phyloP scores from a whole-genome alignment of 2,888 invertebrate genomes.

The Labia minor region DNA sequence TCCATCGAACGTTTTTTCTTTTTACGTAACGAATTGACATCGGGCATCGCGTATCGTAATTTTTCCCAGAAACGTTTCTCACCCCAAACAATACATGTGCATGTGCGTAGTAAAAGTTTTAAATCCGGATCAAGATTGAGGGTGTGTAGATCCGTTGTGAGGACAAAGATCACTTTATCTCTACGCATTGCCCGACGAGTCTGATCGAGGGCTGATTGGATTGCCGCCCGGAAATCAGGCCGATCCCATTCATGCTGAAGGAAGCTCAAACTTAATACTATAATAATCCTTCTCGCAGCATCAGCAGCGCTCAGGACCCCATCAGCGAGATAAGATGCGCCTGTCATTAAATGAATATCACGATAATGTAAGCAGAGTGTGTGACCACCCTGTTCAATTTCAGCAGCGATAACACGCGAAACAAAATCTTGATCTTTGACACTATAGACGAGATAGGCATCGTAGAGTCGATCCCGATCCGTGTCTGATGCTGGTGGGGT shows the following conservation, averaged over 20 bases:
- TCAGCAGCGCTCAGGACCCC: constrained; percentile 50
- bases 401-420: constrained; percentile 53
- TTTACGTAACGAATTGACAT: constrained; percentile 43
- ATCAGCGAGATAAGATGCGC: constrained; percentile 39
- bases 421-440: constrained; percentile 64
- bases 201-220: constrained; percentile 58
- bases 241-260: constrained; percentile 73
- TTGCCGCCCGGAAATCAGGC: constrained; percentile 68
- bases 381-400: constrained; percentile 60
- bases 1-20: constrained; percentile 24
- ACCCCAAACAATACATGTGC: constrained; percentile 59
- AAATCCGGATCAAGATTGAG: constrained; percentile 64
- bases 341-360: constrained; percentile 33
- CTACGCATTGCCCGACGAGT: constrained; percentile 42
- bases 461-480: constrained; percentile 48
- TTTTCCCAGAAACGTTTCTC: constrained; percentile 80
- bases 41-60: constrained; percentile 62
- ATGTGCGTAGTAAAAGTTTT: constrained; percentile 58
- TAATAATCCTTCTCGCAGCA: constrained; percentile 61
- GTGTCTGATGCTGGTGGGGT: constrained; percentile 25
- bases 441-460: constrained; percentile 80
- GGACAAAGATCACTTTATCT: constrained; percentile 48
- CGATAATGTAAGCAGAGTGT: constrained; percentile 46
- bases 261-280: constrained; percentile 70
- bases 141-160: constrained; percentile 53